Evolutionary conservation across 2,888 invertebrate genomes (phyloP).

Genomic region (Drosophila diplacantha): DNA sequence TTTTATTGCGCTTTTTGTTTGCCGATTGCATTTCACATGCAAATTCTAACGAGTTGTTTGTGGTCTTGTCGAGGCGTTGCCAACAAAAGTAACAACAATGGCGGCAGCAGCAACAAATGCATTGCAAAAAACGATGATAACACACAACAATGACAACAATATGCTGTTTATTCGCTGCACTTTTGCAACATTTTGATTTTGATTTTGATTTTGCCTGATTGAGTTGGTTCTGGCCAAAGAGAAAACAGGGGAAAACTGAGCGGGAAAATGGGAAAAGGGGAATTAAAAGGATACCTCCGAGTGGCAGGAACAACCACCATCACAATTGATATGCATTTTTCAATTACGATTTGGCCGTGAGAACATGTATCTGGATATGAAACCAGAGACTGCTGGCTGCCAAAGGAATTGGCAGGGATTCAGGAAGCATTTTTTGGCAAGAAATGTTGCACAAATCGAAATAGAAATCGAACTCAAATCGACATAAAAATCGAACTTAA

Average conservation of each 20-base stretch:
- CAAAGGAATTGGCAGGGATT: background rate
- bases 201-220: slow-evolving; percentile 60
- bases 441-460: background rate
- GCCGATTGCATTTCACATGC: slow-evolving; percentile 68
- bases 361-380: background rate
- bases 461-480: too few relatives aligned
- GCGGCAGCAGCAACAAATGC: slow-evolving; percentile 9
- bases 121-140: slow-evolving; percentile 22
- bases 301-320: slow-evolving; percentile 9
- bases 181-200: slow-evolving; percentile 47
- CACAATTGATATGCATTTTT: slow-evolving; percentile 33
- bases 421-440: background rate
- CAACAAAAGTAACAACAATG: slow-evolving; percentile 35
- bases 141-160: slow-evolving; percentile 42
- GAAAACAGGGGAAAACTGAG: background rate
- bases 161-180: slow-evolving; percentile 58
- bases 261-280: background rate
- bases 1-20: slow-evolving; percentile 42
- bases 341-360: slow-evolving; percentile 22
- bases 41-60: slow-evolving; percentile 70
- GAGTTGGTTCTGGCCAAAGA: slow-evolving; percentile 43
- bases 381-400: background rate
- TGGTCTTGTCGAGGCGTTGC: slow-evolving; percentile 57
- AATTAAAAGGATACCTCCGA: slow-evolving; percentile 3
- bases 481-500: too few relatives aligned